These are phyloP conservation scores for Acanthosepion pharaonis DNA, from an alignment of 2,888 invertebrate genomes.

Conservation along the genomic window DNA sequence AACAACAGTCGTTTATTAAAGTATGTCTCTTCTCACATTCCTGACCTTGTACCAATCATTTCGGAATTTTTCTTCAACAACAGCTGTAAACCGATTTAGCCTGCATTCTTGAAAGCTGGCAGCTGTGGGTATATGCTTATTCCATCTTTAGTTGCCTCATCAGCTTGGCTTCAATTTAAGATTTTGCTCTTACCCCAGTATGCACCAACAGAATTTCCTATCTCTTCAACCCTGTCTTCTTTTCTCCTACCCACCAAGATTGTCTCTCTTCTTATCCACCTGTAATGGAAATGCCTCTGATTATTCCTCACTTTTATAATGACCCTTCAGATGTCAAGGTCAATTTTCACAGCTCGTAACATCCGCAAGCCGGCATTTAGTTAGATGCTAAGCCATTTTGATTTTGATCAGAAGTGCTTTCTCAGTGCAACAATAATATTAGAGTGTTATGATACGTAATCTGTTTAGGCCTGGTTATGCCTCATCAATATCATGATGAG, in stretches of 20 bases:
- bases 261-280: not conserved
- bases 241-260: too few species aligned
- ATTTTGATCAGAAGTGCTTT: not conserved
- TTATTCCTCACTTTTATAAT: not conserved
- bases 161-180: not conserved
- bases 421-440: not conserved
- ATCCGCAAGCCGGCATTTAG: not conserved
- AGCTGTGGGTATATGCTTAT: not conserved
- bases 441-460: not conserved
- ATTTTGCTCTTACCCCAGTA: not conserved
- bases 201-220: not conserved
- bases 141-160: not conserved
- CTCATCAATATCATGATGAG: not conserved
- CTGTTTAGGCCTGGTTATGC: not conserved
- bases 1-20: not conserved
- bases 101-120: not conserved
- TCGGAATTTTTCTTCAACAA: not conserved
- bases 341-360: not conserved
- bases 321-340: constrained; percentile 1
- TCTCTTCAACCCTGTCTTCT: not conserved
- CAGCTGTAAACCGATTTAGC: not conserved
- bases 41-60: not conserved
- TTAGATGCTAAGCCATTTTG: not conserved
- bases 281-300: not conserved
- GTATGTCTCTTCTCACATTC: not conserved